phyloP scores from a whole-genome alignment of 2,888 invertebrate genomes.

The Melanophora roralis region DNA sequence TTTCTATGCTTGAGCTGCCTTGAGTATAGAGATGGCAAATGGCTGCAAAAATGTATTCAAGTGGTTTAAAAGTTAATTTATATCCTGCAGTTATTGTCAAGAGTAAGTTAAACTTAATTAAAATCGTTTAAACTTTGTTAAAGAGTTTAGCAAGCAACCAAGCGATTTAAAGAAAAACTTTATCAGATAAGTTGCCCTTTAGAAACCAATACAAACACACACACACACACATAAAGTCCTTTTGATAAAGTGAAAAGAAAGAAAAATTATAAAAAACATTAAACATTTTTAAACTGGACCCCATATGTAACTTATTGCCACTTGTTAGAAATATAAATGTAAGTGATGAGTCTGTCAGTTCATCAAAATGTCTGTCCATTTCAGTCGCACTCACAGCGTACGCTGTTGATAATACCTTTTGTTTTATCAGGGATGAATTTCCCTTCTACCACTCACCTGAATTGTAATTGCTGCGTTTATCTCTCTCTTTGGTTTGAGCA shows the following conservation, averaged over 20 bases:
- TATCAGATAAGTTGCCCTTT: conserved; percentile 35
- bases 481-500: conserved; percentile 66
- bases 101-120: conserved; percentile 56
- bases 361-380: neutral
- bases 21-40: neutral
- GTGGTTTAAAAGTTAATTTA: conserved; percentile 45
- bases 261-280: neutral
- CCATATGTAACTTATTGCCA: conserved; percentile 56
- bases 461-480: conserved; percentile 75
- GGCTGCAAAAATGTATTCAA: neutral
- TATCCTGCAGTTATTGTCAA: conserved; percentile 51
- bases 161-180: neutral
- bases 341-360: neutral
- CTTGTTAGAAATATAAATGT: conserved; percentile 28
- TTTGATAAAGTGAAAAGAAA: neutral
- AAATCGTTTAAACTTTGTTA: conserved; percentile 58
- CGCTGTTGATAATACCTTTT: neutral
- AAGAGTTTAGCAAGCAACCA: conserved; percentile 41
- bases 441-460: conserved; percentile 71
- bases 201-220: too few species aligned
- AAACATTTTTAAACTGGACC: conserved; percentile 12
- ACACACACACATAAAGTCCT: neutral
- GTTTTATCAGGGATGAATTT: conserved; percentile 2
- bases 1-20: neutral
- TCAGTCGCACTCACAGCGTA: neutral